These are phyloP conservation scores for Petrolisthes cinctipes DNA, from an alignment of 2,888 invertebrate genomes.

Conservation along the genomic window DNA sequence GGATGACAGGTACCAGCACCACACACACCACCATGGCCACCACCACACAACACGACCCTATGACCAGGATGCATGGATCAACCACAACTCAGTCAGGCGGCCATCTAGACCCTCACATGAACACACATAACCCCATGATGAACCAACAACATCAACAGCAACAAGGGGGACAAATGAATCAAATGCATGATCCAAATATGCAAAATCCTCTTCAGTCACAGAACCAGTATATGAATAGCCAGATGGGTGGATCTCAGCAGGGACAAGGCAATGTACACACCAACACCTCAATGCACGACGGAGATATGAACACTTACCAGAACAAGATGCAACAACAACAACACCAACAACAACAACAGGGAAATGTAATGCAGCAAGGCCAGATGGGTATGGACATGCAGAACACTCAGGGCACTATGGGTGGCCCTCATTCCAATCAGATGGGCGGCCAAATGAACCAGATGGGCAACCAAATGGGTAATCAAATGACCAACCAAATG, in stretches of 20 bases:
- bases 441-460: constrained; percentile 50
- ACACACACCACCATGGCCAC: constrained; percentile 7
- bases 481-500: constrained; percentile 13
- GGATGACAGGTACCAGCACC: constrained; percentile 6
- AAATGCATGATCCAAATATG: constrained; percentile 20
- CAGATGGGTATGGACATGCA: constrained; percentile 55
- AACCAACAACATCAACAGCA: constrained; percentile 45
- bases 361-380: constrained; percentile 29
- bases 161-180: constrained; percentile 29
- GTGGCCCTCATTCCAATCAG: constrained; percentile 20
- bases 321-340: constrained; percentile 34
- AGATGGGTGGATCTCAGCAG: neutral
- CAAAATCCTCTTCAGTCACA: constrained; percentile 25
- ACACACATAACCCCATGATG: constrained; percentile 36
- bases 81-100: constrained; percentile 7
- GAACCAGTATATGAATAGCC: neutral
- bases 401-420: constrained; percentile 14
- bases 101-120: constrained; percentile 35
- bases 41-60: constrained; percentile 15
- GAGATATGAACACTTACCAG: constrained; percentile 20
- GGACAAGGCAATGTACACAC: neutral
- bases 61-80: constrained; percentile 36
- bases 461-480: constrained; percentile 22
- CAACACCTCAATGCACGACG: neutral
- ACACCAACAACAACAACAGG: constrained; percentile 21